Conservation (phyloP, 2,797 vertebrate species). For the Notamacropus eugenii region DNA sequence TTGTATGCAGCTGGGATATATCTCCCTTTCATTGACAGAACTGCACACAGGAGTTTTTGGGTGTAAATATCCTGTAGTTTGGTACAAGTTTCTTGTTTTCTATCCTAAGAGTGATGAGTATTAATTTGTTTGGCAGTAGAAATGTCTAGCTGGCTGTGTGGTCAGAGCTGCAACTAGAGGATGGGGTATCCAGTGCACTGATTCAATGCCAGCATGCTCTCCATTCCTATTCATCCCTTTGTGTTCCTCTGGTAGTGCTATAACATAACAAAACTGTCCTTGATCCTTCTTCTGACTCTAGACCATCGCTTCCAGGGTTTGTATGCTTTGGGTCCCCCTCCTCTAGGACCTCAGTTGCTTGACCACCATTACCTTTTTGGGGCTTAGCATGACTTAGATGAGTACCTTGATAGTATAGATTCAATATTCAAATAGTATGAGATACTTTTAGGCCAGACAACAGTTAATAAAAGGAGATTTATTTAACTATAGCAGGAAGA, state of each 20-base stretch:
- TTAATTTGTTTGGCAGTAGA: not conserved
- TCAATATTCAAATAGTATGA: not conserved
- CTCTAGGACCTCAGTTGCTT: not conserved
- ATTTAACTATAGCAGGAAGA: not conserved
- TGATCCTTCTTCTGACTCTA: not conserved
- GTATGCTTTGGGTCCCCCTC: not conserved
- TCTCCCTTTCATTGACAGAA: not conserved
- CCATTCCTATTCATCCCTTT: not conserved
- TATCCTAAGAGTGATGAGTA: not conserved
- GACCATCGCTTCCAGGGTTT: not conserved
- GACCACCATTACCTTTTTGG: not conserved
- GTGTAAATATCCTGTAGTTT: not conserved
- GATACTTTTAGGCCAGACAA: not conserved
- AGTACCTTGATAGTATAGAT: not conserved
- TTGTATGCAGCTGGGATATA: not conserved
- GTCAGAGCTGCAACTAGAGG: too few species aligned
- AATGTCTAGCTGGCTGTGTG: not conserved
- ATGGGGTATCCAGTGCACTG: not conserved
- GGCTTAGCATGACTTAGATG: too few species aligned
- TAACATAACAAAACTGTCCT: not conserved
- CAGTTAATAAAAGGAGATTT: not conserved
- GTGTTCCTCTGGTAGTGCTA: not conserved
- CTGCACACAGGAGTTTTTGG: not conserved
- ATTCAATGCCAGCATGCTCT: not conserved
- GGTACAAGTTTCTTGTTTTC: not conserved